phyloP scores from a whole-genome alignment of 1,140 invertebrate genomes.

The Eciton burchellii region DNA sequence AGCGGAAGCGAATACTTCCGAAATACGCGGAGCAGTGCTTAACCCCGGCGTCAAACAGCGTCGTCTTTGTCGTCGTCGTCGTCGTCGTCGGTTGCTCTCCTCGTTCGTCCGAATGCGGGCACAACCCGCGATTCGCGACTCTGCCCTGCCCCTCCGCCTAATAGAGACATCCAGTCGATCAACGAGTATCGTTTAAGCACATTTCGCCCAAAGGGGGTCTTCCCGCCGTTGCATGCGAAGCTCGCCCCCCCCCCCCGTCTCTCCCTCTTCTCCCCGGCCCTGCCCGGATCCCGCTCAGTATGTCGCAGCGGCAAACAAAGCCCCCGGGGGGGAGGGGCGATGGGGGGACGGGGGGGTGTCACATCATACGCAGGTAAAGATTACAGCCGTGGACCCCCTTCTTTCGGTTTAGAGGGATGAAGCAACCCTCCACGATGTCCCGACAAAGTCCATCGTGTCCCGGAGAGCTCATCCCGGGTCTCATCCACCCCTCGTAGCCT shows the following conservation, averaged over 20 bases:
- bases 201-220: slow-evolving; percentile 61
- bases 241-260: not conserved
- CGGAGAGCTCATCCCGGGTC: too few species aligned
- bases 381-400: slow-evolving; percentile 82
- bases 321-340: slow-evolving; percentile 76
- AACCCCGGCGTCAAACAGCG: not conserved
- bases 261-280: not conserved
- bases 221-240: not conserved
- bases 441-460: slow-evolving; percentile 46
- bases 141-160: slow-evolving; percentile 7
- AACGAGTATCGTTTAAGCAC: slow-evolving; percentile 68
- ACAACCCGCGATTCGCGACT: too few species aligned
- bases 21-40: not conserved
- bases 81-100: not conserved
- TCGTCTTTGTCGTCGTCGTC: not conserved
- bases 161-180: slow-evolving; percentile 24
- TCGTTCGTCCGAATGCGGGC: not conserved
- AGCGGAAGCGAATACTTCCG: slow-evolving; percentile 44
- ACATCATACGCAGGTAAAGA: slow-evolving; percentile 86
- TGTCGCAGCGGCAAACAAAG: slow-evolving; percentile 74
- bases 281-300: slow-evolving; percentile 55
- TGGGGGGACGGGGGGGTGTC: too few species aligned
- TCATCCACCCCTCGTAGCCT: slow-evolving; percentile 30
- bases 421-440: slow-evolving; percentile 56
- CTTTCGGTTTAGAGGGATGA: slow-evolving; percentile 75